phyloP scores from a whole-genome alignment of 2,797 vertebrate genomes.

The Chloroceryle amazona region DNA sequence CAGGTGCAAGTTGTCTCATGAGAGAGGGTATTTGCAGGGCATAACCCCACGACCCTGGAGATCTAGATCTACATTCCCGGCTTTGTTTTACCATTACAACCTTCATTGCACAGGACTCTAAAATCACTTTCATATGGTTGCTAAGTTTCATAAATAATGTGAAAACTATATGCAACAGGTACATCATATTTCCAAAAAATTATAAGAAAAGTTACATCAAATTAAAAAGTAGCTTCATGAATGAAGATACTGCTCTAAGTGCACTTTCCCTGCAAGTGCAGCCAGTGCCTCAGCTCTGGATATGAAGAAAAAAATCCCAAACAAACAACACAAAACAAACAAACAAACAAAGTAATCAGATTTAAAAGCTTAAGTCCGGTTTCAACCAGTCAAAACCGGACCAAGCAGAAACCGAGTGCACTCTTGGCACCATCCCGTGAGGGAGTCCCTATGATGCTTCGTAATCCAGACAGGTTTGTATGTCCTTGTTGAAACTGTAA shows the following conservation, averaged over 20 bases:
- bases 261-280: slow-evolving; percentile 88
- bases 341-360: slow-evolving; percentile 63
- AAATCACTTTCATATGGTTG: slow-evolving; percentile 80
- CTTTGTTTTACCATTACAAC: slow-evolving; percentile 71
- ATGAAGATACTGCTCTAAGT: slow-evolving; percentile 86
- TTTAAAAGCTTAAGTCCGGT: slow-evolving; percentile 86
- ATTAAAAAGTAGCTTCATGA: slow-evolving; percentile 89
- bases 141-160: slow-evolving; percentile 89
- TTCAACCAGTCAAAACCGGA: slow-evolving; percentile 87
- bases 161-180: slow-evolving; percentile 84
- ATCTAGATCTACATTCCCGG: slow-evolving; percentile 45
- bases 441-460: slow-evolving; percentile 82
- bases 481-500: slow-evolving; percentile 91
- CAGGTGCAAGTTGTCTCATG: slow-evolving; percentile 60
- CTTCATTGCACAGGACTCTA: slow-evolving; percentile 82
- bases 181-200: slow-evolving; percentile 83
- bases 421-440: slow-evolving; percentile 76
- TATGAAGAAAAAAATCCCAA: slow-evolving; percentile 70
- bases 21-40: slow-evolving; percentile 65
- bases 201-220: slow-evolving; percentile 85
- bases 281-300: slow-evolving; percentile 83
- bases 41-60: slow-evolving; percentile 34
- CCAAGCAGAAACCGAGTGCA: slow-evolving; percentile 72
- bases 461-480: slow-evolving; percentile 78
- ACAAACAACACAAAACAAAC: neutral